These are phyloP conservation scores for Marcusenius ussheri DNA, from an alignment of 2,113 vertebrate species.

Conservation along the genomic window DNA sequence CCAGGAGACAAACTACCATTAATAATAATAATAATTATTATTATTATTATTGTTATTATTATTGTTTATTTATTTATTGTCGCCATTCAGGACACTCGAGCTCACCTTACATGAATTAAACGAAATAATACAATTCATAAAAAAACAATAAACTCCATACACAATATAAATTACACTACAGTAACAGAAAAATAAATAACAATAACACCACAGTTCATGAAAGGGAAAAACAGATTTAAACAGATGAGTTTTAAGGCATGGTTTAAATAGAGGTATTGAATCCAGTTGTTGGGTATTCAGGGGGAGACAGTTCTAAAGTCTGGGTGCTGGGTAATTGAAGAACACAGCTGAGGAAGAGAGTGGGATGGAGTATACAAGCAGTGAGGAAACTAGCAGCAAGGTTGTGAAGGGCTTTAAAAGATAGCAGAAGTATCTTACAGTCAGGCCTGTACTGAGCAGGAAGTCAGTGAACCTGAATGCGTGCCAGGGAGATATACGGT, in stretches of 20 bases:
- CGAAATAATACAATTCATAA: not conserved
- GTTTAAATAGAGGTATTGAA: not conserved
- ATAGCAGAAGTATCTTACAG: no score
- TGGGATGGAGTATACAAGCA: not conserved
- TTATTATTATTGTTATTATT: no score
- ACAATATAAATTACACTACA: not conserved
- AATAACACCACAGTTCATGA: not conserved
- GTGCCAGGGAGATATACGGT: not conserved
- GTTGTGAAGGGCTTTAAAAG: no score
- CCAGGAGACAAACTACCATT: not conserved
- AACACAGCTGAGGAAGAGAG: not conserved
- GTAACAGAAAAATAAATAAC: not conserved
- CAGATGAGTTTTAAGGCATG: not conserved
- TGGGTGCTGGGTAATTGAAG: not conserved
- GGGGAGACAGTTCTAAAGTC: not conserved
- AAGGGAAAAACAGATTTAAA: not conserved
- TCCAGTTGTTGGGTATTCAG: not conserved
- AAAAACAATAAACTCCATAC: not conserved
- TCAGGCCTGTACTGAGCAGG: not conserved
- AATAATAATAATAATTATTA: not conserved
- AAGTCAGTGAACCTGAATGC: not conserved
- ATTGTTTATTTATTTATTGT: not conserved
- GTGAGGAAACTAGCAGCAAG: not conserved
- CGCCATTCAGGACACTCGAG: not conserved
- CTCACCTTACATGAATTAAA: not conserved